These are phyloP conservation scores for Leptopilina myrica DNA, from an alignment of 2,888 invertebrate species.

Conservation along the genomic window DNA sequence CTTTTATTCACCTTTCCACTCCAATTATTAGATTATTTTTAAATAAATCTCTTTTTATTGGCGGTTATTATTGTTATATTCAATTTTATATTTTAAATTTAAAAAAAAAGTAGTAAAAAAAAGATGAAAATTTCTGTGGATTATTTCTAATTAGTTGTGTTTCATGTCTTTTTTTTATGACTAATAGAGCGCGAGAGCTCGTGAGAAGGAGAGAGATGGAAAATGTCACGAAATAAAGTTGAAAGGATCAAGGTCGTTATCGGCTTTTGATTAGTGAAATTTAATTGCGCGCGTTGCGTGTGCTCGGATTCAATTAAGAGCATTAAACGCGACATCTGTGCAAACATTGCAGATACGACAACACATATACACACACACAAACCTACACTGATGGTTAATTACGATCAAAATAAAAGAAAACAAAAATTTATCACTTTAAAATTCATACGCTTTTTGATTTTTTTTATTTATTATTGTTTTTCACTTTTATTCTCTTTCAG, in stretches of 20 bases:
- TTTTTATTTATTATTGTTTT: too few relatives aligned
- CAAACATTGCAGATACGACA: conserved; percentile 28
- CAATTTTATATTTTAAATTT: too few relatives aligned
- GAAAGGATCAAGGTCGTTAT: conserved; percentile 25
- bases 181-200: background rate
- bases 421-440: background rate
- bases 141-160: background rate
- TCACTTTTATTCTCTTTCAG: too few relatives aligned
- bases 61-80: too few relatives aligned
- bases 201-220: background rate
- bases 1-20: too few relatives aligned
- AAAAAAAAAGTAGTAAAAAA: too few relatives aligned
- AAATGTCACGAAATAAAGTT: conserved; percentile 22
- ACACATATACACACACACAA: background rate
- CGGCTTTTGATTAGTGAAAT: conserved; percentile 37
- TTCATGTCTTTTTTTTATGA: background rate
- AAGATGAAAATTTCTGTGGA: too few relatives aligned
- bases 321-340: conserved; percentile 36
- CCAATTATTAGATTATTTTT: too few relatives aligned
- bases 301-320: conserved; percentile 36
- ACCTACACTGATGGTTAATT: background rate
- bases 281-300: conserved; percentile 30
- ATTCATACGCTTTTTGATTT: too few relatives aligned
- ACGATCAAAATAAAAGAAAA: conserved; percentile 3
- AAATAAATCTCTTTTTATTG: too few relatives aligned